A percentile compares a stretch with the other conserved stretches of the same genome.
phyloP scores from a whole-genome alignment of 92 coral and sea anemone species.

The Epizoanthus fatuus region DNA sequence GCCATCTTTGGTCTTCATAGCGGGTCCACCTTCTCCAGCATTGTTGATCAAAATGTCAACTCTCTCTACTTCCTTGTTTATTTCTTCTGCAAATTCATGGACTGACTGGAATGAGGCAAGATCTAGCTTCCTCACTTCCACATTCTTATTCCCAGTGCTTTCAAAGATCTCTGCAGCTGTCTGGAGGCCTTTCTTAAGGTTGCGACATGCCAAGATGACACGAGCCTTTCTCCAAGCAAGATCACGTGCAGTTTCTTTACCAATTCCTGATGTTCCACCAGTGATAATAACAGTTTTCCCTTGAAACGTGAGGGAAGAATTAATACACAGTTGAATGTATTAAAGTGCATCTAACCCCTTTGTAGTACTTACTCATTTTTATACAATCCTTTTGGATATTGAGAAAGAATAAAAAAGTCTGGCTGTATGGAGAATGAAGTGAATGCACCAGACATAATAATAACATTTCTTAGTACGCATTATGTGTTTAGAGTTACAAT shows the following conservation, averaged over 20 bases:
- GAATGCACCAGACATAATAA: no score
- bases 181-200: conserved; percentile 77
- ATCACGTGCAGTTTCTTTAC: conserved; percentile 92
- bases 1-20: conserved; percentile 68
- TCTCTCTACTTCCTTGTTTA: conserved; percentile 75
- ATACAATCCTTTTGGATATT: no score
- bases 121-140: conserved; percentile 87
- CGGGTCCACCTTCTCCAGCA: conserved; percentile 82
- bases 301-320: conserved; percentile 2
- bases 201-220: conserved; percentile 92
- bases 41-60: conserved; percentile 86
- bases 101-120: conserved; percentile 88
- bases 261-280: conserved; percentile 93
- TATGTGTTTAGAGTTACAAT: no score
- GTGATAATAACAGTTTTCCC: conserved; percentile 94
- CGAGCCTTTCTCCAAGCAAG: conserved; percentile 92
- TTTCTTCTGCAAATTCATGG: conserved; percentile 82
- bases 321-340: neutral
- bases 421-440: no score
- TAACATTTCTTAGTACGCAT: no score
- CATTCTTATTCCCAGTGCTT: conserved; percentile 85
- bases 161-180: conserved; percentile 88
- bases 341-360: no score
- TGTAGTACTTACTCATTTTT: no score
- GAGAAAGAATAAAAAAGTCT: no score